These are phyloP conservation scores for Drosophila barbarae DNA, from an alignment of 2,888 invertebrate genomes.

Conservation along the genomic window DNA sequence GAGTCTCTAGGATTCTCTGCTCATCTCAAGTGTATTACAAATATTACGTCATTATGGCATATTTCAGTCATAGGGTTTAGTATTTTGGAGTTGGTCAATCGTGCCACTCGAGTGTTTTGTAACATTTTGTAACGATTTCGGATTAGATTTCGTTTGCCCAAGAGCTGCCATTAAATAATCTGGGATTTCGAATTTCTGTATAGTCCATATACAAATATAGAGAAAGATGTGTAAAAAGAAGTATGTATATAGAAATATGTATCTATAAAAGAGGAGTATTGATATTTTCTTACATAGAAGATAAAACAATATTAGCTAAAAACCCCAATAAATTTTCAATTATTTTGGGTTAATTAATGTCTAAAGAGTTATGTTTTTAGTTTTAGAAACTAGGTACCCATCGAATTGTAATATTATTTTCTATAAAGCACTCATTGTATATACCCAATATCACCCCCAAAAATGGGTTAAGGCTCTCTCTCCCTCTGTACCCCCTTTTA, in stretches of 20 bases:
- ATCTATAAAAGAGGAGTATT: neutral
- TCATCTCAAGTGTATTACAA: constrained; percentile 23
- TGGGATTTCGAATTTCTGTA: neutral
- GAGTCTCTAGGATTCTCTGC: constrained; percentile 2
- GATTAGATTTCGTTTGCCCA: constrained; percentile 24
- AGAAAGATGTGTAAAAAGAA: no score
- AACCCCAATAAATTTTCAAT: no score
- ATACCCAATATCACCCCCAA: neutral
- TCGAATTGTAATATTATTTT: no score
- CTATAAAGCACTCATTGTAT: no score
- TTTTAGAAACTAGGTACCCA: no score
- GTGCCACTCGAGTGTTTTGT: constrained; percentile 6
- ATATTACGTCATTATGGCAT: constrained; percentile 4
- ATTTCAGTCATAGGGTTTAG: neutral
- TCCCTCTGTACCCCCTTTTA: neutral
- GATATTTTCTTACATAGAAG: neutral
- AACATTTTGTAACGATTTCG: constrained; percentile 15
- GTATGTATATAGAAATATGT: no score
- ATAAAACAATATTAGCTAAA: no score
- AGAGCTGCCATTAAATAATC: neutral
- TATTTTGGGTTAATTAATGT: no score
- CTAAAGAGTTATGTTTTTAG: no score
- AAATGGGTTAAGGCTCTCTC: constrained; percentile 37
- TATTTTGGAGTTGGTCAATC: constrained; percentile 2
- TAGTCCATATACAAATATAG: neutral